phyloP scores from a whole-genome alignment of 2,797 vertebrate species.

The Eulemur rubriventer region DNA sequence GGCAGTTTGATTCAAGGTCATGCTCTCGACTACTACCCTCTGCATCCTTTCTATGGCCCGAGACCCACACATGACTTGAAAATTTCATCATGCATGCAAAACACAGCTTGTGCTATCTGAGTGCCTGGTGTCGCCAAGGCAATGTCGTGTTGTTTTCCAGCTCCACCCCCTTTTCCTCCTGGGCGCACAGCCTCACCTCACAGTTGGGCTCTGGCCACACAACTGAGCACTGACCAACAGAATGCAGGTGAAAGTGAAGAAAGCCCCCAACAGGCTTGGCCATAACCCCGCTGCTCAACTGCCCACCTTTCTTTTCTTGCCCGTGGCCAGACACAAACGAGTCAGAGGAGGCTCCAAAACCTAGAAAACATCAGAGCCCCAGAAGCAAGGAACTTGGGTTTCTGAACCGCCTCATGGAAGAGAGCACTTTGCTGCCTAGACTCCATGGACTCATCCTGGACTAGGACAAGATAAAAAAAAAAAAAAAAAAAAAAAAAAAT shows the following conservation, averaged over 20 bases:
- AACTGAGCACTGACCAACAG: not conserved
- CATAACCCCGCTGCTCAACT: not conserved
- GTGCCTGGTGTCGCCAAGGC: not conserved
- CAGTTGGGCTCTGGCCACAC: not conserved
- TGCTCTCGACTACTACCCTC: not conserved
- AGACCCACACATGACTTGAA: not conserved
- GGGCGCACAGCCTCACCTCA: not conserved
- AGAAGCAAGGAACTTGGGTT: not conserved
- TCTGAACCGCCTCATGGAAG: not conserved
- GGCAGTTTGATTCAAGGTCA: not conserved
- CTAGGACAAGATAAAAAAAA: not conserved
- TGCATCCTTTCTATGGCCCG: not conserved
- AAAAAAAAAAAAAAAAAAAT: not conserved
- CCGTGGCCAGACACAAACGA: not conserved
- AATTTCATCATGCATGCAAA: not conserved
- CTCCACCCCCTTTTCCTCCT: not conserved
- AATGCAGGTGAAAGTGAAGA: not conserved
- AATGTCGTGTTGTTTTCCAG: not conserved
- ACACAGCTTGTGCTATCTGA: not conserved
- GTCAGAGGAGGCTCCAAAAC: not conserved
- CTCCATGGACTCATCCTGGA: not conserved
- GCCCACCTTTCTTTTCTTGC: not conserved
- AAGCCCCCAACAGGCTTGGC: not conserved
- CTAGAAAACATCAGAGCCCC: not conserved
- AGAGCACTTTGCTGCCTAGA: not conserved